Evolutionary conservation across 2,797 vertebrate genomes (phyloP), one percentile per base, ranked within the genome.

Genomic region (Brachymystax lenok): DNA sequence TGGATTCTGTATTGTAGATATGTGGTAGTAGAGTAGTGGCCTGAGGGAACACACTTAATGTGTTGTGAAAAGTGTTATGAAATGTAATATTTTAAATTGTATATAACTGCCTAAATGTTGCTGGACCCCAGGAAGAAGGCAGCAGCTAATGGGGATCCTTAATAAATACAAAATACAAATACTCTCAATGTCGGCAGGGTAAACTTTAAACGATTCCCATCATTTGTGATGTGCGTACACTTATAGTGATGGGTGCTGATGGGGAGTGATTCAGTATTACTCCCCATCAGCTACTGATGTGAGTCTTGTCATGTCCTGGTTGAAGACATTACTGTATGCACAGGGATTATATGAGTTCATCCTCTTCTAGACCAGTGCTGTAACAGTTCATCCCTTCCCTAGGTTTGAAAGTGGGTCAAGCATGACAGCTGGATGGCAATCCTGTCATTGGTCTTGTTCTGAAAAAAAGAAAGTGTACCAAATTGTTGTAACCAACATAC

Each of bases 261-360:
- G 21, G 21, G 12, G 59, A 46, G 10, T 13, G 40, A 3, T 46
- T 46, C 40, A 13, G 40, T 46, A 46, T 12, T 46, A 46, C 40
- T 46, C 40, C 40, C 40, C 40, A 46, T 46, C 40, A 12, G 40
- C 40, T 13, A 3, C 10, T 68, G 27, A 30, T 16, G 3, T 30
- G 14, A 66, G 8, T 1, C 64, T 64, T 12, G 61, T 64, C 24
- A 64, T 67, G 14, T 67, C 64, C 27, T 14, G 27, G 24, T 73
- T 19, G 24, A 27, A 76, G 77, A 85, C 82, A 82, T 82, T 78
- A 19, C 52, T 19, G 40, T 56, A 72, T 82, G 82, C 84, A 14
- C 59, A 12, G 7, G 46, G 54, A 17, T 73, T 67, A 17, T 19
- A 40, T 51, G 21, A 50, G 59, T 61, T 79, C 69, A 74, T 83